These are phyloP conservation scores for Tenodera sinensis DNA, from an alignment of 2,888 invertebrate species.

Conservation along the genomic window DNA sequence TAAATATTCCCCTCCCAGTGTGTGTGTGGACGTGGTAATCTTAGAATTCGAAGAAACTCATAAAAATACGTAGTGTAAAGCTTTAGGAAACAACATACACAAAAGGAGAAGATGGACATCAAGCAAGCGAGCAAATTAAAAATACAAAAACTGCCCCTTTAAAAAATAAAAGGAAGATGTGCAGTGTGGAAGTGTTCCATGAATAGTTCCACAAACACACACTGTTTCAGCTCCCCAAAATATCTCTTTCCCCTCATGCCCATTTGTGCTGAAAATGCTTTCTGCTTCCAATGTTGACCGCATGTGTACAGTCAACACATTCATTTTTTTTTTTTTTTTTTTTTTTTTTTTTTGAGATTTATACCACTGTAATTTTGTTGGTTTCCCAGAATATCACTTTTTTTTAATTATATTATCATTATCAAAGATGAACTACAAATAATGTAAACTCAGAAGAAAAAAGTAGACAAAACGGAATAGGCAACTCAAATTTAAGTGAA, in stretches of 20 bases:
- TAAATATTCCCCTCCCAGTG: neutral
- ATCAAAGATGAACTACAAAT: neutral
- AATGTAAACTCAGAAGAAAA: neutral
- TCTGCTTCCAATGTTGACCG: constrained; percentile 25
- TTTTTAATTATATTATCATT: constrained; percentile 8
- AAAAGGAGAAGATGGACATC: neutral
- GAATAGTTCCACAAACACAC: constrained; percentile 40
- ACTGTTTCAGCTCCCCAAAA: neutral
- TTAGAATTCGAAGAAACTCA: neutral
- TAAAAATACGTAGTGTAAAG: constrained; percentile 29
- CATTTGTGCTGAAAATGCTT: constrained; percentile 17
- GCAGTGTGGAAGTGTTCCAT: constrained; percentile 42
- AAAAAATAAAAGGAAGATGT: neutral
- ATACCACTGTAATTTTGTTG: constrained; percentile 23
- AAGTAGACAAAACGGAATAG: constrained; percentile 14
- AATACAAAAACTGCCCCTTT: neutral
- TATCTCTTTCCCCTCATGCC: neutral
- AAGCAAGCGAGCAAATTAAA: neutral
- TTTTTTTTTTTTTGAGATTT: constrained; percentile 4
- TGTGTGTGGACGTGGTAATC: neutral
- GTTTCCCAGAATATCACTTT: constrained; percentile 16
- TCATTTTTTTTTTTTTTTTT: neutral
- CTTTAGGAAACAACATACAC: constrained; percentile 24
- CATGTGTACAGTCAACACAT: constrained; percentile 13
- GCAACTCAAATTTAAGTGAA: constrained; percentile 14